Conservation (phyloP, 2,113 vertebrate genomes). For the Hucho hucho region DNA sequence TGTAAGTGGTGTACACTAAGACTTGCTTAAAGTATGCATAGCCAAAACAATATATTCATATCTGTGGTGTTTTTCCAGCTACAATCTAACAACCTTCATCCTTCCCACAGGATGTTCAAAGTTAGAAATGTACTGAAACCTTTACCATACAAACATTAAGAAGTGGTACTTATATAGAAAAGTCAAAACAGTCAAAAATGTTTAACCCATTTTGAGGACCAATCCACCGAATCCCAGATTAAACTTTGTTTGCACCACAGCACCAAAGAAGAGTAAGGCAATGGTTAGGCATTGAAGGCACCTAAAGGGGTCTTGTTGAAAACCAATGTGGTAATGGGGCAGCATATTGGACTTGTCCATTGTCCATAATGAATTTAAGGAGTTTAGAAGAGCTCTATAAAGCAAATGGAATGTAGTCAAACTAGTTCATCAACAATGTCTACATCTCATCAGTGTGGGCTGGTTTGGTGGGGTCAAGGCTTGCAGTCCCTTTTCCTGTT, state of each 20-base stretch:
- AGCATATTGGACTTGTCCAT: background rate
- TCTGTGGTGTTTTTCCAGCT: background rate
- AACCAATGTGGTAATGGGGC: background rate
- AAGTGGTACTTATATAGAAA: background rate
- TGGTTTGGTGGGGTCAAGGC: slow-evolving; percentile 41
- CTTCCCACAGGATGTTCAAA: background rate
- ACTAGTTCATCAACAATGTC: slow-evolving; percentile 4
- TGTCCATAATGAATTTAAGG: background rate
- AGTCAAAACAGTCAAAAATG: background rate
- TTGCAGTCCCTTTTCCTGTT: slow-evolving; percentile 3
- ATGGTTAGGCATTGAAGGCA: background rate
- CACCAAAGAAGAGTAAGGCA: background rate
- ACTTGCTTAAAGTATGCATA: background rate
- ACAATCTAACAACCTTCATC: background rate
- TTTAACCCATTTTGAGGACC: background rate
- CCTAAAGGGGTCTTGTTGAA: background rate
- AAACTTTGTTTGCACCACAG: background rate
- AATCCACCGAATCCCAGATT: background rate
- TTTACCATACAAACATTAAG: background rate
- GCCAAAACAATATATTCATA: background rate
- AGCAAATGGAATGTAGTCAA: background rate
- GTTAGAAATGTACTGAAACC: background rate
- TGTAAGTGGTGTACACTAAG: background rate
- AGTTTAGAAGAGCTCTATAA: background rate
- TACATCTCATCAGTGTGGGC: slow-evolving; percentile 84